Evolutionary conservation across 1,140 invertebrate genomes (phyloP).

Genomic region (Dendroctonus ponderosae): DNA sequence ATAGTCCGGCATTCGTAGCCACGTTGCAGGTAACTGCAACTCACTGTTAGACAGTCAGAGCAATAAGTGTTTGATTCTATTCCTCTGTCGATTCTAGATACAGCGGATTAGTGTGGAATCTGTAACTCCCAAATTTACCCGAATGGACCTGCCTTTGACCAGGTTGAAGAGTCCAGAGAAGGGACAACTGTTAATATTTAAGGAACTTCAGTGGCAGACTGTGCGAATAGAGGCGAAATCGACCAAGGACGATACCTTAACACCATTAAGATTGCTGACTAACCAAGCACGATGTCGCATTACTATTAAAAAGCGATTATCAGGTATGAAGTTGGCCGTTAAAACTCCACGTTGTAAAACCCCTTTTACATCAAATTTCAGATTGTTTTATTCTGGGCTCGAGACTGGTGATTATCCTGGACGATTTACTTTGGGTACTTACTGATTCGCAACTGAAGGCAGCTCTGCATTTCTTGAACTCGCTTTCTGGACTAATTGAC

Average conservation of each 20-base stretch:
- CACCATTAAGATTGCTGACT: constrained; percentile 88
- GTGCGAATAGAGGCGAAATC: constrained; percentile 90
- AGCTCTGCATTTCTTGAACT: constrained; percentile 90
- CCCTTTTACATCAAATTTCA: constrained; percentile 50
- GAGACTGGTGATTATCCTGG: constrained; percentile 86
- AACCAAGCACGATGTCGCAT: constrained; percentile 95
- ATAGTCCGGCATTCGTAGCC: constrained; percentile 90
- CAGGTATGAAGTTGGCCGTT: constrained; percentile 59
- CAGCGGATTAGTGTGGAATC: constrained; percentile 90
- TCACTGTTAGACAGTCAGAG: background rate
- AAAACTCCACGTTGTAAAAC: background rate
- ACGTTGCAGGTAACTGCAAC: constrained; percentile 79
- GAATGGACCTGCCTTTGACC: constrained; percentile 80
- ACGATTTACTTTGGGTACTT: constrained; percentile 96
- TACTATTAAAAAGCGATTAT: constrained; percentile 91
- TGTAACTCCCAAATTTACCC: constrained; percentile 84
- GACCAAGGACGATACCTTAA: constrained; percentile 74
- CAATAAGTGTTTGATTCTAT: background rate
- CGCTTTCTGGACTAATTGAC: constrained; percentile 80
- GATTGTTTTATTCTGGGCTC: constrained; percentile 94
- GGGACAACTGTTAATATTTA: constrained; percentile 93
- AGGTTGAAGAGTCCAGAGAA: constrained; percentile 85
- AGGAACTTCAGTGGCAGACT: constrained; percentile 97
- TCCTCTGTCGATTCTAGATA: constrained; percentile 57
- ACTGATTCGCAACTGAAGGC: constrained; percentile 96